Evolutionary conservation across 2,888 invertebrate species (phyloP), one percentile per base, ranked within the genome.

Genomic region (Myopa testacea): DNA sequence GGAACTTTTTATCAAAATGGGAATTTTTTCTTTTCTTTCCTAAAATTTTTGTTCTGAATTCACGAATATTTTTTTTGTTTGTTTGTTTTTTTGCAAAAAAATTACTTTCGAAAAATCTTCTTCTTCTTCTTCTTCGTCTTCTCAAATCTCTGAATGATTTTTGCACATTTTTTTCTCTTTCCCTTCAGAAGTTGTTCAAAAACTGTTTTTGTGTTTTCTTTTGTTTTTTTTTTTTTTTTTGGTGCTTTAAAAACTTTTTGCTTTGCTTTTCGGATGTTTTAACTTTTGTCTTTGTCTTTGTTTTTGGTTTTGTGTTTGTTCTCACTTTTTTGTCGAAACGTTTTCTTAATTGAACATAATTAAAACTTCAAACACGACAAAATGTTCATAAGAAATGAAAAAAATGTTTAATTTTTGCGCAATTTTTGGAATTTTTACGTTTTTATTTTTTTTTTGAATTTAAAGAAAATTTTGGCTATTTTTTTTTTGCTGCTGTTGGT

Each of bases 391-490:
- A 80, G 50, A 79, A 80, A 77, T 55, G 40, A 60, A 72, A 75
- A 63, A 75, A 75, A 70, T 68, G 65, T 58, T 74, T 52, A 71
- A 78, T 75, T 78, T 78, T 75, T 70, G 67, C 78, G 75, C 73
- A 73, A 74, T 74, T 73, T 76, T 77, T 77, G 63, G n/a, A 69
- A 50, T 40, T 71, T 80, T 76, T 72, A 10, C 45, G 72, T 75
- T 72, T 75, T 77, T 79, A 14, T 74, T 67, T 74, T 63, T n/a
- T 16, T 26, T 65, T 75, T 67, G 71, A 75, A 63, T 60, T 75
- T 70, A 78, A 85, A 84, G 83, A 84, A 86, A 85, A 83, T 86
- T 84, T 85, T 85, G 85, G 84, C 86, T 86, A 85, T 86, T 85
- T 60, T 79, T 76, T 45, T 71, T 45, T 16, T 62, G 45, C 45